phyloP scores from a whole-genome alignment of 1,140 invertebrate genomes.

The Mizuhopecten yessoensis region DNA sequence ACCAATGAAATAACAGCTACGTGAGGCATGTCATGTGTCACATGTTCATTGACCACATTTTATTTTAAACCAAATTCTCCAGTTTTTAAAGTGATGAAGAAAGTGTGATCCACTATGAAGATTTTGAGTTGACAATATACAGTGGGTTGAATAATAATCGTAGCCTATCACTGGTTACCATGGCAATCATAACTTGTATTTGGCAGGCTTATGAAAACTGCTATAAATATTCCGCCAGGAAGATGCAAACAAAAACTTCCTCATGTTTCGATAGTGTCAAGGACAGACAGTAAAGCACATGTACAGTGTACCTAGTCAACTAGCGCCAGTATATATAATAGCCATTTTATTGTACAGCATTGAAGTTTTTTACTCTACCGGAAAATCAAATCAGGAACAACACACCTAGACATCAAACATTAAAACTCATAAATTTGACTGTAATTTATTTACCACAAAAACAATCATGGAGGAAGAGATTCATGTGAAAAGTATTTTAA shows the following conservation, averaged over 20 bases:
- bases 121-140: neutral
- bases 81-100: neutral
- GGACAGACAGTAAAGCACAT: neutral
- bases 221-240: neutral
- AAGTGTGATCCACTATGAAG: neutral
- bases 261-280: neutral
- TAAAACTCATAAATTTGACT: neutral
- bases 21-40: neutral
- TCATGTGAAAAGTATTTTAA: neutral
- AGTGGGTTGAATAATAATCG: too few relatives aligned
- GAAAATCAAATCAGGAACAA: neutral
- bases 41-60: neutral
- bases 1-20: neutral
- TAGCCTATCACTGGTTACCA: neutral
- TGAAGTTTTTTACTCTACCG: neutral
- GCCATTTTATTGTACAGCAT: neutral
- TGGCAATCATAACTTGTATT: neutral
- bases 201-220: neutral
- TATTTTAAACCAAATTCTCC: neutral
- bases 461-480: neutral
- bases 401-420: neutral
- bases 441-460: neutral
- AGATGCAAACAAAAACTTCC: slow-evolving; percentile 34
- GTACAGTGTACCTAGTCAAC: neutral
- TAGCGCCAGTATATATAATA: neutral